Evolutionary conservation across 2,888 invertebrate genomes (phyloP), one percentile per base, ranked within the genome.

Genomic region (Tenodera sinensis): DNA sequence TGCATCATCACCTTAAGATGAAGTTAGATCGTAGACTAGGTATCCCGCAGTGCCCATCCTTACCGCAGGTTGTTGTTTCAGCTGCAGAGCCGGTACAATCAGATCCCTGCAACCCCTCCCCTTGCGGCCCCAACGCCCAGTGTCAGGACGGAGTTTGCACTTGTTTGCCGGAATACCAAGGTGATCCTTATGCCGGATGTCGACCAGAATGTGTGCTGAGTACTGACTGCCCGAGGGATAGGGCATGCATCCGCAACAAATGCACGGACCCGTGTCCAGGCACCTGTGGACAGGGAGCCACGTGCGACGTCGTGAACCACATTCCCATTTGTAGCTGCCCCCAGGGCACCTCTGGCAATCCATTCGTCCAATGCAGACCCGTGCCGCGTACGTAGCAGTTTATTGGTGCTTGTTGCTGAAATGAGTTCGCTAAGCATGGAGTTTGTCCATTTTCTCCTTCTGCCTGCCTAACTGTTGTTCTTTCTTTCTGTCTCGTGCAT

Each of bases 231-330:
- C 92, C 94, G 42, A 93, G 95, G 92, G 94, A 95, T 91, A 95
- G 94, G 91, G 96, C 96, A 86, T 96, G 96, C 92, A 94, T 96
- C 28, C 93, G 94, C 92, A 96, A 96, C 92, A 96, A 96, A 93
- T 97, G 97, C 92, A 91, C 94, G 4, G 95, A 97, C 92, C 96
- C 97, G 7, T 97, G 97, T 92, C 94, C 94, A 85, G 96, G 95
- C 90, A 96, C 96, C 15, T 97, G 97, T 92, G 96, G 96, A 42
- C 92, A 93, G 88, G 96, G 95, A 92, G 96, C 97, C 47, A 93
- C 95, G 88, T 97, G 97, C 92, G 95, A 96, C 91, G 96, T 96
- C 4, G 95, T 96, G 90, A 96, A 96, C 91, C 96, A 97, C 91
- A 94, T 96, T 28, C 95, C 96, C 28, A 95, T 96, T 93, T 96